Evolutionary conservation across 2,797 vertebrate genomes (phyloP).

Genomic region (Monodelphis domestica): DNA sequence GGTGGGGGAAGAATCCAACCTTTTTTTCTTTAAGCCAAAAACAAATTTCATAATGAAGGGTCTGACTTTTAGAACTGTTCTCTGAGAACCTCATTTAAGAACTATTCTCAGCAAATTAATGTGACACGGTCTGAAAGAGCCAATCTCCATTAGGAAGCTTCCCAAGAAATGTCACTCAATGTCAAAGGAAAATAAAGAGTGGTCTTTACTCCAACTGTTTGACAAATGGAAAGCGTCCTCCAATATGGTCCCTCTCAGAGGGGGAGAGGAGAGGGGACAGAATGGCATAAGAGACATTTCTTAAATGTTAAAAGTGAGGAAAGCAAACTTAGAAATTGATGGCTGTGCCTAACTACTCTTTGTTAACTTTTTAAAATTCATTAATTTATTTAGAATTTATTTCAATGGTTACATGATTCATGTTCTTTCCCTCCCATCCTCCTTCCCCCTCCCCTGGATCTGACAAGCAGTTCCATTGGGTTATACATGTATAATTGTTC

Average conservation of each 20-base stretch:
- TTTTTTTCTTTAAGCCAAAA: background rate
- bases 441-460: too few relatives aligned
- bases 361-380: background rate
- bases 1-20: background rate
- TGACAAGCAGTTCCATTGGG: too few relatives aligned
- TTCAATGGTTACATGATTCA: too few relatives aligned
- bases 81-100: background rate
- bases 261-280: background rate
- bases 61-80: background rate
- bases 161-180: background rate
- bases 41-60: background rate
- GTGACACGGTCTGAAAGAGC: background rate
- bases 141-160: background rate
- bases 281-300: background rate
- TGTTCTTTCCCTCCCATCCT: too few relatives aligned
- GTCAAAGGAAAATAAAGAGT: background rate
- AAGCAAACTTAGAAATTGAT: background rate
- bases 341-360: background rate
- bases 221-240: background rate
- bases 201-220: background rate
- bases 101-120: background rate
- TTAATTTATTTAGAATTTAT: too few relatives aligned
- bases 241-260: background rate
- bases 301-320: background rate
- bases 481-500: too few relatives aligned